phyloP scores from a whole-genome alignment of 1,140 invertebrate species.

The Amphibalanus amphitrite region DNA sequence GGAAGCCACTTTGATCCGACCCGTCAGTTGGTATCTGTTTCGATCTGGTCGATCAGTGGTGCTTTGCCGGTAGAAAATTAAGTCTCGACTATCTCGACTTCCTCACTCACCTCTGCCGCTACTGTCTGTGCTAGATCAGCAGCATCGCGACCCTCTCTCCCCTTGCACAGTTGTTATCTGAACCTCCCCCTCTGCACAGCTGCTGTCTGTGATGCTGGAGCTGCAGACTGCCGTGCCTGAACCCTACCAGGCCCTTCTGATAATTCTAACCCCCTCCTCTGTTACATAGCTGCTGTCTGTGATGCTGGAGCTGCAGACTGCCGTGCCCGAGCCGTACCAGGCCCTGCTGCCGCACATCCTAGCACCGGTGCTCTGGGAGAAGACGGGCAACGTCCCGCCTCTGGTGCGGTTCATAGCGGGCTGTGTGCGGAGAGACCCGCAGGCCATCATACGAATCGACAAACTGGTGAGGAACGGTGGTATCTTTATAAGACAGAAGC shows the following conservation, averaged over 20 bases:
- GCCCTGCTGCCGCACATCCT: constrained; percentile 73
- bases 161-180: too few species aligned
- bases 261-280: constrained; percentile 16
- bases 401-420: constrained; percentile 73
- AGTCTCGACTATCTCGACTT: too few species aligned
- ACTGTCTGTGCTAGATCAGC: too few species aligned
- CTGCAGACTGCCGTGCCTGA: constrained; percentile 48
- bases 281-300: constrained; percentile 75
- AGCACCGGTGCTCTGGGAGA: constrained; percentile 75
- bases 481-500: too few species aligned
- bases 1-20: too few species aligned
- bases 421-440: constrained; percentile 54
- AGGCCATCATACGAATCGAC: constrained; percentile 47
- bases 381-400: constrained; percentile 76
- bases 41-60: too few species aligned
- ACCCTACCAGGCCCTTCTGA: constrained; percentile 72
- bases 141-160: too few species aligned
- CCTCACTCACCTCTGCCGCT: too few species aligned
- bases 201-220: constrained; percentile 79
- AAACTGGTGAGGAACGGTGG: constrained; percentile 32
- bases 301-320: constrained; percentile 58
- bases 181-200: constrained; percentile 31
- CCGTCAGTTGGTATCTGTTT: too few species aligned
- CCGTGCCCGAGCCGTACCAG: constrained; percentile 63
- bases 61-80: too few species aligned